Percentiles rank a stretch among this genome's conserved stretches.
Conservation (phyloP, 2,797 vertebrate genomes). For the Malacoctenus gilli region DNA sequence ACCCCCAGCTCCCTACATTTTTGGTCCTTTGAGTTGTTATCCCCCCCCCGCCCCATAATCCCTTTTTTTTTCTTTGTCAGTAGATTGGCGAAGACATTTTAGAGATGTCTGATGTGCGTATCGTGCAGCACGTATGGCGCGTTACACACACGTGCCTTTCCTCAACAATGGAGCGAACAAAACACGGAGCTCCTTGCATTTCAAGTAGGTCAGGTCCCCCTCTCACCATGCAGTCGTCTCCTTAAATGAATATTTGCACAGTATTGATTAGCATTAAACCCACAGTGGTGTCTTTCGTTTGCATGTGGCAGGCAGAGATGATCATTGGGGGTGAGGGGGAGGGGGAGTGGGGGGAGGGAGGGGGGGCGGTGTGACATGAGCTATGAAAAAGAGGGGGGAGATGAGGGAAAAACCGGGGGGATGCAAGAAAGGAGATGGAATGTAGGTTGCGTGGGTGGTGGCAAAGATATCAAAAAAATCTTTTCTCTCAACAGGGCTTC, state of each 20-base stretch:
- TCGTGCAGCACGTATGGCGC: slow-evolving; percentile 10
- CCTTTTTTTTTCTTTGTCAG: slow-evolving; percentile 20
- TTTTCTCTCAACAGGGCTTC: slow-evolving; percentile 71
- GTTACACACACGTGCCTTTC: slow-evolving; percentile 31
- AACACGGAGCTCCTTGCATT: slow-evolving; percentile 52
- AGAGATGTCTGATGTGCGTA: not conserved
- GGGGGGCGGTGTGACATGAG: no score
- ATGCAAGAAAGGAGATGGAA: slow-evolving; percentile 42
- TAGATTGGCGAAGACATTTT: slow-evolving; percentile 23
- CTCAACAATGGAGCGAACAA: slow-evolving; percentile 20
- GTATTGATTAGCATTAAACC: slow-evolving; percentile 75
- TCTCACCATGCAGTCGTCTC: slow-evolving; percentile 45
- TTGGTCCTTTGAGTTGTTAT: slow-evolving; percentile 40
- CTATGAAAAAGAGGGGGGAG: slow-evolving; percentile 10
- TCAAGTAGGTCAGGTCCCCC: slow-evolving; percentile 59
- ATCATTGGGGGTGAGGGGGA: slow-evolving; percentile 30
- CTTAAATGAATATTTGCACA: slow-evolving; percentile 76
- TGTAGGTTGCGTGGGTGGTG: slow-evolving; percentile 61
- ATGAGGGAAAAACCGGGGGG: slow-evolving; percentile 12
- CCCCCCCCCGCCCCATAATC: slow-evolving; percentile 11
- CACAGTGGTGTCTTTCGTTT: slow-evolving; percentile 66
- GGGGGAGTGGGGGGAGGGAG: slow-evolving; percentile 10
- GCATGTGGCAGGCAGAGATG: slow-evolving; percentile 61
- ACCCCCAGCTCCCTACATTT: slow-evolving; percentile 26
- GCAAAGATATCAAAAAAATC: slow-evolving; percentile 62